phyloP scores from a whole-genome alignment of 2,888 invertebrate species.

The Meta bourneti region DNA sequence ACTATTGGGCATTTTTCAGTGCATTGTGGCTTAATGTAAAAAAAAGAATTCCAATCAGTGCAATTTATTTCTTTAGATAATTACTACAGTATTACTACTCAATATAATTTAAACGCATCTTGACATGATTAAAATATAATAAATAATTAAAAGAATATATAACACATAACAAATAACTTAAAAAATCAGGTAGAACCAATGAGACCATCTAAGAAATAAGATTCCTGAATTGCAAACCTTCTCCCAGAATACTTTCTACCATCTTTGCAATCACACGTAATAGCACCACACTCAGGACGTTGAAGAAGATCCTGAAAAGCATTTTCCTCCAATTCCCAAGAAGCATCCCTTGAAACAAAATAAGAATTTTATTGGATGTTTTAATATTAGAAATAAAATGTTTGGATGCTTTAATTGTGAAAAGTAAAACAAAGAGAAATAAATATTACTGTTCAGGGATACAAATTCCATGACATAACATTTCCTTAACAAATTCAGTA shows the following conservation, averaged over 20 bases:
- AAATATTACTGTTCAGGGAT: slow-evolving; percentile 85
- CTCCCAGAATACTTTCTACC: slow-evolving; percentile 82
- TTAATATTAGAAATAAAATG: no score
- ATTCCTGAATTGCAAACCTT: neutral
- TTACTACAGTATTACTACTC: no score
- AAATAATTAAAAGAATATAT: no score
- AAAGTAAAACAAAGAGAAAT: no score
- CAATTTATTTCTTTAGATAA: no score
- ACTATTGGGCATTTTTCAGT: no score
- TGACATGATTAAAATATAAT: no score
- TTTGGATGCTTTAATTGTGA: no score
- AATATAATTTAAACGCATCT: no score
- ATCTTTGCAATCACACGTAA: slow-evolving; percentile 84
- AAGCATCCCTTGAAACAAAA: slow-evolving; percentile 85
- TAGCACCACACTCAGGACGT: slow-evolving; percentile 84
- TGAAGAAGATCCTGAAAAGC: slow-evolving; percentile 88
- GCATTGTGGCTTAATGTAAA: no score
- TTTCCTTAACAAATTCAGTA: slow-evolving; percentile 84
- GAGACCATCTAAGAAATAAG: neutral
- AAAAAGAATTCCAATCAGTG: no score
- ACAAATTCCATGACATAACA: slow-evolving; percentile 87
- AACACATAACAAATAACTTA: no score
- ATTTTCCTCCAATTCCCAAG: slow-evolving; percentile 89
- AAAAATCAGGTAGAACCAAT: neutral
- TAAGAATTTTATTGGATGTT: neutral